Conservation (phyloP, 1,140 invertebrate species). For the Cyphomyrmex costatus region DNA sequence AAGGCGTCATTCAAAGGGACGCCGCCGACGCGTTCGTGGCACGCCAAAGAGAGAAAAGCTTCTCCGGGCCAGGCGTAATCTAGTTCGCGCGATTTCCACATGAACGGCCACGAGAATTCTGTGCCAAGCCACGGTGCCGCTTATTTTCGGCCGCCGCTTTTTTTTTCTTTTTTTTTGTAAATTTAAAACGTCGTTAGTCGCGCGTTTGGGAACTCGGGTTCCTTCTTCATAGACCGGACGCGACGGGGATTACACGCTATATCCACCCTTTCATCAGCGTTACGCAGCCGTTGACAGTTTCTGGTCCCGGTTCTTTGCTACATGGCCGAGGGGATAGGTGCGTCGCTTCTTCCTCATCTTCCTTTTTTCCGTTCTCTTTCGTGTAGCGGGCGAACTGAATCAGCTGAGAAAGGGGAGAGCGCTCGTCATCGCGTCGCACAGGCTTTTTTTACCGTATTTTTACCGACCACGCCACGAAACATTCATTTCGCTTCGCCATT, state of each 20-base stretch:
- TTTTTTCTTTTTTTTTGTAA: slow-evolving; percentile 37
- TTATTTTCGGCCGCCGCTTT: slow-evolving; percentile 60
- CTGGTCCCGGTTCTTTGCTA: slow-evolving; percentile 53
- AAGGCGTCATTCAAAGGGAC: slow-evolving; percentile 51
- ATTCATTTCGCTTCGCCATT: slow-evolving; percentile 57
- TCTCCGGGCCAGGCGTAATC: slow-evolving; percentile 52
- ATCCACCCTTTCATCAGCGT: slow-evolving; percentile 73
- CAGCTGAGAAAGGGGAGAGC: slow-evolving; percentile 31
- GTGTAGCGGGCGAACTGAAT: slow-evolving; percentile 44
- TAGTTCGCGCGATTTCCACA: slow-evolving; percentile 45
- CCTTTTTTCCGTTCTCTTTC: slow-evolving; percentile 9
- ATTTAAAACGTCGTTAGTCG: slow-evolving; percentile 72
- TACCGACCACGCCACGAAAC: slow-evolving; percentile 46
- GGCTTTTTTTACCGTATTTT: slow-evolving; percentile 59
- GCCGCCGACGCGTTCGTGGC: neutral
- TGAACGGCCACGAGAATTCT: slow-evolving; percentile 46
- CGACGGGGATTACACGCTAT: slow-evolving; percentile 69
- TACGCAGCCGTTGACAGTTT: slow-evolving; percentile 65
- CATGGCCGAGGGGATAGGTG: slow-evolving; percentile 42
- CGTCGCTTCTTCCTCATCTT: slow-evolving; percentile 35
- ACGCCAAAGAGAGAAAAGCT: slow-evolving; percentile 16
- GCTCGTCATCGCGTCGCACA: slow-evolving; percentile 1
- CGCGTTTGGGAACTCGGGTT: slow-evolving; percentile 53
- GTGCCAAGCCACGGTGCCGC: neutral
- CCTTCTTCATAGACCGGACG: slow-evolving; percentile 58